Evolutionary conservation across 2,797 vertebrate species (phyloP).

Genomic region (Eidolon dupreanum): DNA sequence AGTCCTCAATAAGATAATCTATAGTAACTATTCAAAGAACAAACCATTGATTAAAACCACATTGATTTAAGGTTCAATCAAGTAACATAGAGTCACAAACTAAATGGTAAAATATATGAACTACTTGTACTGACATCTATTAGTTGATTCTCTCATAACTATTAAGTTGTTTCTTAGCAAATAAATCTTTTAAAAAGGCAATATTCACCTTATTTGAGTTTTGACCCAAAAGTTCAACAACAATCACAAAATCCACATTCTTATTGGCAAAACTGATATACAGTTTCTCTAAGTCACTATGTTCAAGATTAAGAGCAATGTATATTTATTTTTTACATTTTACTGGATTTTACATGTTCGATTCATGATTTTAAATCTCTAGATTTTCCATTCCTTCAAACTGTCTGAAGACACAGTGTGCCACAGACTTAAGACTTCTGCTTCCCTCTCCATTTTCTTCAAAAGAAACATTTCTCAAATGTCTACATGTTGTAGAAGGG

Average conservation of each 20-base stretch:
- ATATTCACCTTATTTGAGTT: slow-evolving; percentile 88
- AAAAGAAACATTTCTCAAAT: too few species aligned
- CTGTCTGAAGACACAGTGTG: slow-evolving; percentile 92
- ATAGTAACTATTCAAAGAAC: slow-evolving; percentile 85
- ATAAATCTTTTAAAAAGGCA: slow-evolving; percentile 84
- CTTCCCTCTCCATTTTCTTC: too few species aligned
- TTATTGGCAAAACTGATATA: slow-evolving; percentile 92
- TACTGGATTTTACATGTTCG: slow-evolving; percentile 95
- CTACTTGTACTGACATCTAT: slow-evolving; percentile 81
- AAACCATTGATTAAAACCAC: slow-evolving; percentile 85
- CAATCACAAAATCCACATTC: slow-evolving; percentile 92
- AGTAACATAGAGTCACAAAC: slow-evolving; percentile 78
- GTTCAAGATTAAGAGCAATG: slow-evolving; percentile 91
- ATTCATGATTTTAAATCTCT: slow-evolving; percentile 93
- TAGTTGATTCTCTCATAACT: slow-evolving; percentile 81
- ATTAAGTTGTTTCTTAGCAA: slow-evolving; percentile 84
- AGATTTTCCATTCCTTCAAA: slow-evolving; percentile 92
- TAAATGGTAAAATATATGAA: slow-evolving; percentile 80
- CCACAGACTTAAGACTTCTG: slow-evolving; percentile 88
- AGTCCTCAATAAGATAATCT: slow-evolving; percentile 83
- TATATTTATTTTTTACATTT: slow-evolving; percentile 94
- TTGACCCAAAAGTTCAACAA: slow-evolving; percentile 90
- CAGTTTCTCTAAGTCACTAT: slow-evolving; percentile 93
- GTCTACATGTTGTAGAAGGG: too few species aligned
- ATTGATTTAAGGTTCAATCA: slow-evolving; percentile 82